Conservation (phyloP, 1,140 invertebrate species). For the Coelopa frigida region DNA sequence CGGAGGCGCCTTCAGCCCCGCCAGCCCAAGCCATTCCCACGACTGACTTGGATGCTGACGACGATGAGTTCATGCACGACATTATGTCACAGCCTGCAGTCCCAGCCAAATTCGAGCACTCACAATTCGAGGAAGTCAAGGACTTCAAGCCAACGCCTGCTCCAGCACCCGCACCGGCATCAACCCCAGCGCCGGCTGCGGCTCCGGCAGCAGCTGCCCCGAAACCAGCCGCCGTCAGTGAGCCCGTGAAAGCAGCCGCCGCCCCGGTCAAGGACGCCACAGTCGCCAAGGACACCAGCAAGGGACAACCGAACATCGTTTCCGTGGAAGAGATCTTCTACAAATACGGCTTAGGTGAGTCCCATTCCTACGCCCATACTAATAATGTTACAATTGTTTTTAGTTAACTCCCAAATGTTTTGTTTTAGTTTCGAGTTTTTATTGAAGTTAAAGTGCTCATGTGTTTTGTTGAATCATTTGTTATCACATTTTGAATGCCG, state of each 20-base stretch:
- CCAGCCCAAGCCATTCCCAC: constrained; percentile 18
- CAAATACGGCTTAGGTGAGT: constrained; percentile 41
- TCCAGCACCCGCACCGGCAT: background rate
- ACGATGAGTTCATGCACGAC: constrained; percentile 11
- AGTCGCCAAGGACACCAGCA: constrained; percentile 12
- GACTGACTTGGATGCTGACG: constrained; percentile 37
- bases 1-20: constrained; percentile 14
- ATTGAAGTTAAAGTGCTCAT: no score
- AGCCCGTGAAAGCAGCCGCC: background rate
- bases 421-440: no score
- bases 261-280: background rate
- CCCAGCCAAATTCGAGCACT: constrained; percentile 1
- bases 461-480: no score
- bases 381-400: no score
- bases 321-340: constrained; percentile 42
- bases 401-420: no score
- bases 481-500: no score
- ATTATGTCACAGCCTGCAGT: no score
- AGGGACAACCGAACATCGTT: constrained; percentile 28
- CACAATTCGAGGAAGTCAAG: constrained; percentile 1
- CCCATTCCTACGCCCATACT: background rate
- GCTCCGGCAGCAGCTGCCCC: constrained; percentile 6
- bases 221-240: constrained; percentile 8
- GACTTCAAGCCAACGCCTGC: background rate
- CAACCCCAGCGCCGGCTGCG: constrained; percentile 8